These are phyloP conservation scores for Corythaeola cristata DNA, from an alignment of 2,113 vertebrate genomes.

Conservation along the genomic window DNA sequence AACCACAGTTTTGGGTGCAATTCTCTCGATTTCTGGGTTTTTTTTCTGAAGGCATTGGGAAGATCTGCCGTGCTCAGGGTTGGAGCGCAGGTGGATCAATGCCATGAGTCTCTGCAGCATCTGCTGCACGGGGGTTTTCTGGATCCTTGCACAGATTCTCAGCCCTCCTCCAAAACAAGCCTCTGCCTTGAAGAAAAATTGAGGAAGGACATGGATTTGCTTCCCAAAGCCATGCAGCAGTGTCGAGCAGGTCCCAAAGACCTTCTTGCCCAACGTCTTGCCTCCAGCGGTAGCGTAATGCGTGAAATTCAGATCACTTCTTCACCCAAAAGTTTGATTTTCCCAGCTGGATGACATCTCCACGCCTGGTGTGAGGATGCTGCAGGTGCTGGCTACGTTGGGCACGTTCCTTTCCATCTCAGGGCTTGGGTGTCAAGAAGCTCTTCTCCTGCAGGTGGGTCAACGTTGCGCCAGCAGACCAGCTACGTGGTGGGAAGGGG, in stretches of 20 bases:
- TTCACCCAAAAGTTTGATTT: background rate
- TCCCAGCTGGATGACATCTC: background rate
- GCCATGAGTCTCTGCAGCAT: background rate
- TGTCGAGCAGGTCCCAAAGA: background rate
- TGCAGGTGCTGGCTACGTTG: background rate
- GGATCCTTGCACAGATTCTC: background rate
- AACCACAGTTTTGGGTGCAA: background rate
- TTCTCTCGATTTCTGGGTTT: rapidly evolving
- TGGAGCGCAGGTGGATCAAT: background rate
- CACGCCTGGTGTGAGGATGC: background rate
- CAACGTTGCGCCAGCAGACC: background rate
- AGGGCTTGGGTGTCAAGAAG: background rate
- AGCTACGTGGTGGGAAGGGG: background rate
- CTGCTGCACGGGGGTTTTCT: background rate
- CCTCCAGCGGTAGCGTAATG: background rate
- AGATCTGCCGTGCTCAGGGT: background rate
- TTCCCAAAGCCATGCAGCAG: rapidly evolving
- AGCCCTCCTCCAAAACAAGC: background rate
- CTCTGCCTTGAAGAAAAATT: background rate
- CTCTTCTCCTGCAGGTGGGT: background rate
- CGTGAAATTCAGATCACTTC: background rate
- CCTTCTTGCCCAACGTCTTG: background rate
- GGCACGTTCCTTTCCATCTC: background rate
- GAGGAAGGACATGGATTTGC: rapidly evolving
- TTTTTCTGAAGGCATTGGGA: rapidly evolving